Evolutionary conservation across 1,140 invertebrate genomes (phyloP).

Genomic region (Sarcophaga peregrina): DNA sequence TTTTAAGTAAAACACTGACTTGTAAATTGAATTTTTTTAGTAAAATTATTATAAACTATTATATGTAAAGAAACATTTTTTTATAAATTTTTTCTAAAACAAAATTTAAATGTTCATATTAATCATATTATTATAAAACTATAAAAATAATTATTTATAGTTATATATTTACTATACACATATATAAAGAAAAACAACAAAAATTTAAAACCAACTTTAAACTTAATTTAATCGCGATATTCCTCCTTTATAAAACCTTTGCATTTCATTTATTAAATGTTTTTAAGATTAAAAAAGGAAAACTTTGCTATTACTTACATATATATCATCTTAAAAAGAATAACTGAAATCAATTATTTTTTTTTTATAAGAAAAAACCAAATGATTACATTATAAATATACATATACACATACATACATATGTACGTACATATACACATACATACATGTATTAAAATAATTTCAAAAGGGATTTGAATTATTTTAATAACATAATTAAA

Average conservation of each 20-base stretch:
- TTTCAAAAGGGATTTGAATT: not conserved
- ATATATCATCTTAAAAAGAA: not conserved
- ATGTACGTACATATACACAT: too few relatives aligned
- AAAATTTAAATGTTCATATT: slow-evolving; percentile 33
- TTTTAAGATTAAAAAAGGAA: slow-evolving; percentile 16
- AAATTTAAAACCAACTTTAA: slow-evolving; percentile 18
- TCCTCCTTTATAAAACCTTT: slow-evolving; percentile 26
- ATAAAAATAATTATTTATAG: too few relatives aligned
- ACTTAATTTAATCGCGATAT: slow-evolving; percentile 1
- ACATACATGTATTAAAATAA: too few relatives aligned
- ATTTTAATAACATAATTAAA: not conserved
- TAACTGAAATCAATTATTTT: slow-evolving; percentile 30
- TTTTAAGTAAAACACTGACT: not conserved
- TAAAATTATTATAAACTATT: slow-evolving; percentile 1
- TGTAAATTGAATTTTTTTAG: slow-evolving; percentile 14
- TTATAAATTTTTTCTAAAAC: slow-evolving; percentile 39
- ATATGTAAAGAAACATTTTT: slow-evolving; percentile 7
- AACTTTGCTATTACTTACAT: not conserved
- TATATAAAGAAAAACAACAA: slow-evolving; percentile 10
- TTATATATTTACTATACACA: not conserved
- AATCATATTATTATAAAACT: too few relatives aligned
- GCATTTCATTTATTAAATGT: slow-evolving; percentile 37
- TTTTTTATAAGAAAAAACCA: not conserved
- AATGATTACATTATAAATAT: not conserved
- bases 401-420: too few relatives aligned